Percentiles rank a stretch among this genome's conserved stretches.
Conservation (phyloP, 2,113 vertebrate species). For the Himantopus leucocephalus region DNA sequence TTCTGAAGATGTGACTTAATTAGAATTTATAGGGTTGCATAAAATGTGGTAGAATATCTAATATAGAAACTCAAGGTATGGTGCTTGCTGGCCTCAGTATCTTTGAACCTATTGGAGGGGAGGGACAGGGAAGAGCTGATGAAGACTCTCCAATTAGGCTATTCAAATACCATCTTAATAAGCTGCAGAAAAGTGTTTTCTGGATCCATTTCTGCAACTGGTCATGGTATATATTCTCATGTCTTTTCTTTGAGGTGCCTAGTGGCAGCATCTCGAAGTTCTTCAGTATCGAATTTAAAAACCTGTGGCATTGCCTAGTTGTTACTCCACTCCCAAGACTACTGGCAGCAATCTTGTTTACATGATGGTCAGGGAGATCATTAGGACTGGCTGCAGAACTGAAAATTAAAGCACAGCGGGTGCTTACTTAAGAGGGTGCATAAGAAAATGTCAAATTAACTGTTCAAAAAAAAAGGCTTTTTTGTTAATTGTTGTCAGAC, state of each 20-base stretch:
- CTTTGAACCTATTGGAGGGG: not conserved
- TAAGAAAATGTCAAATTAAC: not conserved
- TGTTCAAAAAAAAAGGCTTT: not conserved
- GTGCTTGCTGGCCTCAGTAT: not conserved
- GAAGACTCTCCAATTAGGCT: not conserved
- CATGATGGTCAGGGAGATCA: not conserved
- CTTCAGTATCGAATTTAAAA: not conserved
- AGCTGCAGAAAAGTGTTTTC: not conserved
- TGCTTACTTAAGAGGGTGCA: not conserved
- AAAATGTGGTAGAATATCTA: not conserved
- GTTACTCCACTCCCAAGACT: not conserved
- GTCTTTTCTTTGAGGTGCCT: not conserved
- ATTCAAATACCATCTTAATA: not conserved
- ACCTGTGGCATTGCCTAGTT: not conserved
- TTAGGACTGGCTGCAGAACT: not conserved
- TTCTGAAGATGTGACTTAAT: not conserved
- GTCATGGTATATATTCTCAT: accelerated
- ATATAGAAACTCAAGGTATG: not conserved
- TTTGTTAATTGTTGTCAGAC: not conserved
- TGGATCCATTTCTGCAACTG: not conserved
- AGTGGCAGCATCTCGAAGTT: not conserved
- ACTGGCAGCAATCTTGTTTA: accelerated
- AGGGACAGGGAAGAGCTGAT: not conserved
- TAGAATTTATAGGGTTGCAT: not conserved
- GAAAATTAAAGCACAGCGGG: not conserved